A percentile compares a stretch with the other conserved stretches of the same genome.
phyloP scores from a whole-genome alignment of 1,140 invertebrate genomes.

The Bombus consobrinus region DNA sequence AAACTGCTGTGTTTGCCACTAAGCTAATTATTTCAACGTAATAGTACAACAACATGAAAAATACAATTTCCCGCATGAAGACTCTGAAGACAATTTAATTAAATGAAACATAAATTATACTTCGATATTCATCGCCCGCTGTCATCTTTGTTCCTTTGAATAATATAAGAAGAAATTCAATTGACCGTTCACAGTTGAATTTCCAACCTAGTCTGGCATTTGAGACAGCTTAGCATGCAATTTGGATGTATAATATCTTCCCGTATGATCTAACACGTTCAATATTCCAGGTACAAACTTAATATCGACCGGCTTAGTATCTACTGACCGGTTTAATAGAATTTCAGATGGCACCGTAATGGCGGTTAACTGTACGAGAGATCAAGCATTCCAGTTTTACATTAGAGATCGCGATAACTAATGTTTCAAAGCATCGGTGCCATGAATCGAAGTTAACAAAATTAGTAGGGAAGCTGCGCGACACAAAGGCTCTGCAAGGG shows the following conservation, averaged over 20 bases:
- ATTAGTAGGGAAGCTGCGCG: slow-evolving; percentile 16
- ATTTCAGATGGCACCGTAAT: slow-evolving; percentile 27
- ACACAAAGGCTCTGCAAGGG: not conserved
- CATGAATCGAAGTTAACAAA: slow-evolving; percentile 7
- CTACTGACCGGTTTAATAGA: slow-evolving; percentile 34
- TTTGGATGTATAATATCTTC: slow-evolving; percentile 31
- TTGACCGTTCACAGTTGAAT: not conserved
- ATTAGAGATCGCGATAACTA: not conserved
- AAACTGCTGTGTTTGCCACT: not conserved
- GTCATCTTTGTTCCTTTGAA: not conserved
- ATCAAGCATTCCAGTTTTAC: slow-evolving; percentile 15
- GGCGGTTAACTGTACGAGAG: too few relatives aligned
- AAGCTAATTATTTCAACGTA: not conserved
- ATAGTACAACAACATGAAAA: not conserved
- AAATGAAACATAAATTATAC: not conserved
- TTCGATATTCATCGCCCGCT: not conserved
- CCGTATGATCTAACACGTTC: slow-evolving; percentile 14
- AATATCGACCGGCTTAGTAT: slow-evolving; percentile 24
- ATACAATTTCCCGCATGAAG: not conserved
- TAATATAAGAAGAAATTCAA: not conserved
- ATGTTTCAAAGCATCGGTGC: not conserved
- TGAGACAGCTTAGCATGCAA: slow-evolving; percentile 15
- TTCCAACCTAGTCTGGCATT: not conserved
- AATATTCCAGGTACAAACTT: slow-evolving; percentile 33
- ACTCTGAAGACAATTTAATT: not conserved